Percentiles rank a stretch among this genome's conserved stretches.
Evolutionary conservation across 2,888 invertebrate species (phyloP).

Genomic region (Zaprionus lineosus): DNA sequence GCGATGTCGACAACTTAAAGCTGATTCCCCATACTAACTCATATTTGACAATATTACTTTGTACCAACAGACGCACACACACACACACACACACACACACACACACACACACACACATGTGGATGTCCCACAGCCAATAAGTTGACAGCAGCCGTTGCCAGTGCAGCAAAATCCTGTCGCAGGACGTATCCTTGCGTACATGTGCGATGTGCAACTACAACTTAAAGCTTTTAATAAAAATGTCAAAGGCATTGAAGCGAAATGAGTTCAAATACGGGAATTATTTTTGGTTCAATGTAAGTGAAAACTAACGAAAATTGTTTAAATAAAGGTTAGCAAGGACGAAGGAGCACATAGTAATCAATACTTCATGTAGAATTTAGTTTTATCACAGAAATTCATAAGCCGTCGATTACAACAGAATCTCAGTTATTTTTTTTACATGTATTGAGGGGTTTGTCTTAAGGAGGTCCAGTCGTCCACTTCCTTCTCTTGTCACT

Average conservation of each 20-base stretch:
- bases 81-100: not conserved
- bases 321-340: too few species aligned
- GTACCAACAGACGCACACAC: slow-evolving; percentile 57
- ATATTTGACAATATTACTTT: slow-evolving; percentile 75
- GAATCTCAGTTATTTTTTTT: too few species aligned
- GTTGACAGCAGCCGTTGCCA: slow-evolving; percentile 70
- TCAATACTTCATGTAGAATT: too few species aligned
- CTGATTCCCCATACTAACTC: slow-evolving; percentile 56
- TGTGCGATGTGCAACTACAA: slow-evolving; percentile 49
- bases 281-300: slow-evolving; percentile 6
- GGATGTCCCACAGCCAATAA: slow-evolving; percentile 60
- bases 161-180: slow-evolving; percentile 58
- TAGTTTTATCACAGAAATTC: too few species aligned
- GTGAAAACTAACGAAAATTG: slow-evolving; percentile 4
- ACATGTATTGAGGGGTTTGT: too few species aligned
- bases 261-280: slow-evolving; percentile 39
- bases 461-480: too few species aligned
- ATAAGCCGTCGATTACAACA: too few species aligned
- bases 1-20: slow-evolving; percentile 61
- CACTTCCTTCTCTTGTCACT: too few species aligned
- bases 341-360: too few species aligned
- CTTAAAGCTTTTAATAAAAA: slow-evolving; percentile 79
- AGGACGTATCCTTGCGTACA: slow-evolving; percentile 42
- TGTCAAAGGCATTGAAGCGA: slow-evolving; percentile 73
- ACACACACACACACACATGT: not conserved